Conservation (phyloP, 1,140 invertebrate species). For the Leptinotarsa undecemlineata region DNA sequence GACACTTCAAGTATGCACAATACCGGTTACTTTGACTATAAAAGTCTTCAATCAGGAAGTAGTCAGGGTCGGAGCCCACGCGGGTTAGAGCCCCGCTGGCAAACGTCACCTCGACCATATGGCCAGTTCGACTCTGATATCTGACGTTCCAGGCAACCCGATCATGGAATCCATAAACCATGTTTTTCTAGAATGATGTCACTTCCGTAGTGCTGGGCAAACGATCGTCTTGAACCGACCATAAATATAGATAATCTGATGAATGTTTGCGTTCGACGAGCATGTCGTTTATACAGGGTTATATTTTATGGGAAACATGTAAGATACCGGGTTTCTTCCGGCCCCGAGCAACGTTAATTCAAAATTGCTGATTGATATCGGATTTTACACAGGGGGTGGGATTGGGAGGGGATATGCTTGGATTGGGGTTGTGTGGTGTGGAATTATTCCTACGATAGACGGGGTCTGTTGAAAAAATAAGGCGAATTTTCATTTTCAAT, state of each 20-base stretch:
- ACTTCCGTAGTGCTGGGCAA: background rate
- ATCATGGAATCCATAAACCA: background rate
- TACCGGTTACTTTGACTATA: no score
- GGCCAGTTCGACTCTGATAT: no score
- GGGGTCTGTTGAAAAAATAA: no score
- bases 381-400: background rate
- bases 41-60: no score
- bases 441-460: background rate
- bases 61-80: no score
- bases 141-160: background rate
- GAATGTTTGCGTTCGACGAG: background rate
- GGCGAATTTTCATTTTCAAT: no score
- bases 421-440: background rate
- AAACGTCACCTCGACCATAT: no score
- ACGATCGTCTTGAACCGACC: background rate
- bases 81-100: no score
- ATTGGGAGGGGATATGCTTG: background rate
- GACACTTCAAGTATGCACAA: no score
- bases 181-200: background rate
- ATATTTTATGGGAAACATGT: background rate
- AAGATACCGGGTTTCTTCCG: background rate
- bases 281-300: background rate
- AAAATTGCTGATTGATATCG: background rate
- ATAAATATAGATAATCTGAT: slow-evolving; percentile 4
- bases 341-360: background rate